Evolutionary conservation across 2,888 invertebrate species (phyloP), one percentile per base, ranked within the genome.

Genomic region (Mimumesa dahlbomi): DNA sequence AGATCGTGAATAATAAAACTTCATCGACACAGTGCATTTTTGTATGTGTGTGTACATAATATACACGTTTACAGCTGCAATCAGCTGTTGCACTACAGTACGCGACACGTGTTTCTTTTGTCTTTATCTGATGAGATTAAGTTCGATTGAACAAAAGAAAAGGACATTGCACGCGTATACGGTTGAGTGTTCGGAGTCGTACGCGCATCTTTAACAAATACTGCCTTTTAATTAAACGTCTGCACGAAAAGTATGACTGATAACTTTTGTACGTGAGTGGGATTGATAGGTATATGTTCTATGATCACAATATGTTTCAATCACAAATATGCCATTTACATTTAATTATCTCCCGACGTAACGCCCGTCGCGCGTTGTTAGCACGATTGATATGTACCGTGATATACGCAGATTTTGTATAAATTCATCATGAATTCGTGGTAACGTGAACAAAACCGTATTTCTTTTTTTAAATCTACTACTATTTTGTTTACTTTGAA

Each of bases 61-160:
- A n/a, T n/a, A n/a, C n/a, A n/a, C n/a, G n/a, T n/a, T n/a, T n/a
- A n/a, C n/a, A n/a, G n/a, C n/a, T n/a, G n/a, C n/a, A n/a, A n/a
- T n/a, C n/a, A n/a, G n/a, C n/a, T n/a, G n/a, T n/a, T n/a, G n/a
- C n/a, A n/a, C n/a, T n/a, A n/a, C n/a, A n/a, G n/a, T n/a, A 48
- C 18, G n/a, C 29, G 34, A 14, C 49, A 31, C 19, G 25, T 58
- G 46, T 11, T 34, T 22, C 11, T 45, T 49, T 49, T 49, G n/a
- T 34, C 38, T 63, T 38, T 13, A 25, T 22, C 11, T 21, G 9
- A 38, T 54, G 25, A 21, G 21, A 68, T 69, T 56, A 50, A 45
- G 42, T 21, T 25, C 19, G n/a, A 54, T 46, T 6, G 14, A 54
- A 56, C 22, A 59, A 59, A n/a, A 54, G 21, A 21, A 36, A 29